A percentile compares a stretch with the other conserved stretches of the same genome.
Evolutionary conservation across 2,797 vertebrate species (phyloP).

Genomic region (Natrix natrix): DNA sequence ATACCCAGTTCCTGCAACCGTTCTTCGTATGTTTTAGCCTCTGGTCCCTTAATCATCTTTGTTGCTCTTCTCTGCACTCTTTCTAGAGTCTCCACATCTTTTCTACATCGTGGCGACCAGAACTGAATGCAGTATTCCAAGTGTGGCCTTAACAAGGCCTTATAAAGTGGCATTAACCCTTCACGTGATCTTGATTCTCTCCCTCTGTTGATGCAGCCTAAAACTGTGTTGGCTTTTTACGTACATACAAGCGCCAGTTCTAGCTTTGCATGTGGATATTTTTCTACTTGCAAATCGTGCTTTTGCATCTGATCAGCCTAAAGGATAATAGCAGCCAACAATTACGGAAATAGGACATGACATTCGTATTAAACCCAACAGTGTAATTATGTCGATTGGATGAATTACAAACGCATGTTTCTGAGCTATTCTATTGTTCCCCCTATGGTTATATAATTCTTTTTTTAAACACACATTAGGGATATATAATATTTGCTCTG

Average conservation of each 20-base stretch:
- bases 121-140: too few species aligned
- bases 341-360: constrained; percentile 42
- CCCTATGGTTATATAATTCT: neutral
- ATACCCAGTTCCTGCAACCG: too few species aligned
- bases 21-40: too few species aligned
- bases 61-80: too few species aligned
- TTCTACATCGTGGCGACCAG: too few species aligned
- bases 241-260: neutral
- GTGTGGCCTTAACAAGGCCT: too few species aligned
- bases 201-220: too few species aligned
- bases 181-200: too few species aligned
- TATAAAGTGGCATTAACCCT: too few species aligned
- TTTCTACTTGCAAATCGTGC: constrained; percentile 41
- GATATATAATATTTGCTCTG: neutral
- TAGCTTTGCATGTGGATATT: neutral
- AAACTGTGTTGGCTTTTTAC: too few species aligned
- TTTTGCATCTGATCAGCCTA: constrained; percentile 54
- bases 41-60: too few species aligned
- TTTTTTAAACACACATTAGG: neutral
- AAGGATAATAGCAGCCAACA: constrained; percentile 40
- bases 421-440: neutral
- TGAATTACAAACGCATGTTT: neutral
- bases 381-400: constrained; percentile 14
- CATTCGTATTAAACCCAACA: constrained; percentile 28
- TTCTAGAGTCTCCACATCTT: too few species aligned